These are phyloP conservation scores for Plutomurus gul DNA, from an alignment of 1,140 invertebrate species.

Conservation along the genomic window DNA sequence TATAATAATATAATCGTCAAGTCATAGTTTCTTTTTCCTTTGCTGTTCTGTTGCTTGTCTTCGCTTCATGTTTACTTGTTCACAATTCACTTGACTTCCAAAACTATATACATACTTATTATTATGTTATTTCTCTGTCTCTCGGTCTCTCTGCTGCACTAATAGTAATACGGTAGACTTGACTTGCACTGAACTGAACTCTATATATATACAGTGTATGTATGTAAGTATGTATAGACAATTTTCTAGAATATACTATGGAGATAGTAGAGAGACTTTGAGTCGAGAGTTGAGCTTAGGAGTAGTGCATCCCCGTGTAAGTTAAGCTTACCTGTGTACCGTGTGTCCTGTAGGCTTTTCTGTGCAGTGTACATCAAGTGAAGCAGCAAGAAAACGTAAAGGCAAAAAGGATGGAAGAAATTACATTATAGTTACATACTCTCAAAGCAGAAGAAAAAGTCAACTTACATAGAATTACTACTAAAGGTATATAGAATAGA, in stretches of 20 bases:
- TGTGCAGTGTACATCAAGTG: too few relatives aligned
- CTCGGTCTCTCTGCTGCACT: background rate
- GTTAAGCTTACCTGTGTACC: too few relatives aligned
- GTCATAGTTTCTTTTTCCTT: background rate
- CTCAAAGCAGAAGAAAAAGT: background rate
- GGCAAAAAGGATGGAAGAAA: too few relatives aligned
- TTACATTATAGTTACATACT: too few relatives aligned
- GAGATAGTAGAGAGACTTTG: background rate
- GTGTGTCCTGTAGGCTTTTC: too few relatives aligned
- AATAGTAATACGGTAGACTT: background rate
- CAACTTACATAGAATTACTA: background rate
- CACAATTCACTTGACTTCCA: background rate
- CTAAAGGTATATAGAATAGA: background rate
- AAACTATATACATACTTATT: background rate
- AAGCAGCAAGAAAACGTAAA: too few relatives aligned
- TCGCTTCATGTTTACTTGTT: background rate
- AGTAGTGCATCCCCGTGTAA: too few relatives aligned
- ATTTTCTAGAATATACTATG: too few relatives aligned
- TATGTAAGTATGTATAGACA: background rate
- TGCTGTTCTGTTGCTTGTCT: background rate
- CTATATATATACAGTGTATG: background rate
- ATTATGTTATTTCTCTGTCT: too few relatives aligned
- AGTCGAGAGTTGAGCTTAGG: too few relatives aligned
- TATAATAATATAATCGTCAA: too few relatives aligned
- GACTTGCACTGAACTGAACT: background rate